A percentile compares a stretch with the other conserved stretches of the same genome.
phyloP scores from a whole-genome alignment of 1,140 invertebrate species.

The Psilanteris sp. region DNA sequence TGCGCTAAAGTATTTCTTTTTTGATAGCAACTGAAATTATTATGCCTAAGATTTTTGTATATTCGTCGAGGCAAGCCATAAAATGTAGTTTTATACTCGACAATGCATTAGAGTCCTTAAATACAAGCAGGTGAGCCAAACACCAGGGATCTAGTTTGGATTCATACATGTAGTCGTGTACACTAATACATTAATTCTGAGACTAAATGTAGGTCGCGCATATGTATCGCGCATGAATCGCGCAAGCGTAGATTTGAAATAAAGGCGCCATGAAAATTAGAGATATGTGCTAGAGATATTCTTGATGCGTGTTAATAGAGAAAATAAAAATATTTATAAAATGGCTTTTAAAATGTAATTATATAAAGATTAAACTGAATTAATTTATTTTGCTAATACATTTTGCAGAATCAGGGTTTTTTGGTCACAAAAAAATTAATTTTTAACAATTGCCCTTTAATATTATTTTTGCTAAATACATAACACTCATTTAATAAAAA shows the following conservation, averaged over 20 bases:
- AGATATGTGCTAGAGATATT: too few relatives aligned
- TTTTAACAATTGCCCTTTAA: too few relatives aligned
- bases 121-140: slow-evolving; percentile 55
- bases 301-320: too few relatives aligned
- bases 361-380: too few relatives aligned
- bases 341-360: too few relatives aligned
- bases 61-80: slow-evolving; percentile 45
- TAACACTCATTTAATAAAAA: too few relatives aligned
- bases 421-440: too few relatives aligned
- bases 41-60: slow-evolving; percentile 34
- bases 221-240: too few relatives aligned
- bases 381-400: too few relatives aligned
- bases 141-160: slow-evolving; percentile 33
- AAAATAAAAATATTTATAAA: too few relatives aligned
- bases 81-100: slow-evolving; percentile 53
- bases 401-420: too few relatives aligned
- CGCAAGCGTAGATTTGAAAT: slow-evolving; percentile 51
- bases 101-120: slow-evolving; percentile 61
- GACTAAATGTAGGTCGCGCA: slow-evolving; percentile 52
- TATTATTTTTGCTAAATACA: too few relatives aligned
- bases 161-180: slow-evolving; percentile 10
- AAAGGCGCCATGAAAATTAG: slow-evolving; percentile 58
- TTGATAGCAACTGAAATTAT: slow-evolving; percentile 31
- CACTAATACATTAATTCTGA: slow-evolving; percentile 5
- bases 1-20: slow-evolving; percentile 17